These are phyloP conservation scores for Machaerirhynchus nigripectus DNA, from an alignment of 2,113 vertebrate species.

Conservation along the genomic window DNA sequence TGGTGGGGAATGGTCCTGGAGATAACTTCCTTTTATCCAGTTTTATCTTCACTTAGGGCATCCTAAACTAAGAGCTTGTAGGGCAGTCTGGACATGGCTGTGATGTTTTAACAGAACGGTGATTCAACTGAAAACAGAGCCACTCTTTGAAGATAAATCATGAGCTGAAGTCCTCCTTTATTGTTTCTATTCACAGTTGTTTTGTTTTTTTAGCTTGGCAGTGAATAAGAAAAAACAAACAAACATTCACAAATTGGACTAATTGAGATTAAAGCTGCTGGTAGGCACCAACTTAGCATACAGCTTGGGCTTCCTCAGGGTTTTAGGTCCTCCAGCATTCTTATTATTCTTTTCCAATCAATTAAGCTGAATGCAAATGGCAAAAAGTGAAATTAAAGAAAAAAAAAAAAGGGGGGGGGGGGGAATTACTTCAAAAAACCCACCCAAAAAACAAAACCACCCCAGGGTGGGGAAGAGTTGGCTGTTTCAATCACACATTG, in stretches of 20 bases:
- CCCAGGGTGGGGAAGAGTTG: neutral
- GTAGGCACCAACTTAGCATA: neutral
- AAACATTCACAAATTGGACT: constrained; percentile 44
- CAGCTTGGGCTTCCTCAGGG: neutral
- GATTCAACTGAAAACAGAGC: neutral
- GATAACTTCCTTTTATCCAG: neutral
- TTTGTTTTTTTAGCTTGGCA: constrained; percentile 59
- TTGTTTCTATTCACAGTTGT: constrained; percentile 25
- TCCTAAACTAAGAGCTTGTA: neutral
- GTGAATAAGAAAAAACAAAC: constrained; percentile 34
- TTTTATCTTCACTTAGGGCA: neutral
- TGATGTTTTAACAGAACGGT: neutral
- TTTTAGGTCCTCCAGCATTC: neutral
- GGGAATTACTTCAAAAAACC: neutral
- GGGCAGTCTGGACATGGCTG: neutral
- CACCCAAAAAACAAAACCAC: neutral
- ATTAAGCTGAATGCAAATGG: neutral
- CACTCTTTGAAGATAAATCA: constrained; percentile 39
- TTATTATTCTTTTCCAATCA: constrained; percentile 26
- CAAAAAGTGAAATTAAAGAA: neutral
- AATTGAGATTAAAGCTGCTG: constrained; percentile 45
- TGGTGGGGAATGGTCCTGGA: neutral
- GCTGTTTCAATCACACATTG: neutral
- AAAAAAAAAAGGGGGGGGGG: too few relatives aligned
- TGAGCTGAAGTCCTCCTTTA: constrained; percentile 15